Evolutionary conservation across 2,888 invertebrate genomes (phyloP).

Genomic region (Parelbella ahira): DNA sequence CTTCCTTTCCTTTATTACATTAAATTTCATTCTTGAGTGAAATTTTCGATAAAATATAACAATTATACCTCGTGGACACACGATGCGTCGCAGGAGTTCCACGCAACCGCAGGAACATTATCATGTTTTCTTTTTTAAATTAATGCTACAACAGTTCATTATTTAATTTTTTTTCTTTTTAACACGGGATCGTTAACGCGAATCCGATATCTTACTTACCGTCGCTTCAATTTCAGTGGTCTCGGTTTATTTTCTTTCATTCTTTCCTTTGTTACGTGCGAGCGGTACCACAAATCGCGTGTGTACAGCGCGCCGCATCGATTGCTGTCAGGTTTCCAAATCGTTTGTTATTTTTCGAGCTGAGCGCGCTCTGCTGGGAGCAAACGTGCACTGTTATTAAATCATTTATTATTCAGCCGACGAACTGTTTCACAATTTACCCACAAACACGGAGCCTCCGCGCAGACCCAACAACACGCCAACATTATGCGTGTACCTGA

Average conservation of each 20-base stretch:
- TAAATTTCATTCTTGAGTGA: too few relatives aligned
- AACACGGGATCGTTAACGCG: too few relatives aligned
- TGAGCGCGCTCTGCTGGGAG: conserved; percentile 64
- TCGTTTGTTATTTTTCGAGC: conserved; percentile 74
- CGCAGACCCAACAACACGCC: conserved; percentile 15
- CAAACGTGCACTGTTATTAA: conserved; percentile 77
- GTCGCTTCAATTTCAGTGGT: neutral
- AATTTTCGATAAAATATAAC: too few relatives aligned
- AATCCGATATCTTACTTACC: too few relatives aligned
- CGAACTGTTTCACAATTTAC: conserved; percentile 78
- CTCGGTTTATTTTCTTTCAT: conserved; percentile 3
- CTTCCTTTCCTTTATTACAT: too few relatives aligned
- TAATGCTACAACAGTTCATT: too few relatives aligned
- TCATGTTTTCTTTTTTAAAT: too few relatives aligned
- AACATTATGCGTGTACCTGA: conserved; percentile 24
- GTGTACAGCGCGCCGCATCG: conserved; percentile 36
- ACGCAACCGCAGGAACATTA: too few relatives aligned
- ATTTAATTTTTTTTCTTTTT: too few relatives aligned
- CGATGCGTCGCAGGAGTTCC: too few relatives aligned
- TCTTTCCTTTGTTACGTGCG: conserved; percentile 6
- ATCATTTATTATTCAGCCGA: conserved; percentile 79
- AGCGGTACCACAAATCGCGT: conserved; percentile 42
- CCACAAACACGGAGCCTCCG: conserved; percentile 40
- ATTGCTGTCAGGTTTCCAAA: conserved; percentile 64
- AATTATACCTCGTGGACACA: too few relatives aligned